Conservation (phyloP, 1,140 invertebrate species). For the Microplitis mediator region DNA sequence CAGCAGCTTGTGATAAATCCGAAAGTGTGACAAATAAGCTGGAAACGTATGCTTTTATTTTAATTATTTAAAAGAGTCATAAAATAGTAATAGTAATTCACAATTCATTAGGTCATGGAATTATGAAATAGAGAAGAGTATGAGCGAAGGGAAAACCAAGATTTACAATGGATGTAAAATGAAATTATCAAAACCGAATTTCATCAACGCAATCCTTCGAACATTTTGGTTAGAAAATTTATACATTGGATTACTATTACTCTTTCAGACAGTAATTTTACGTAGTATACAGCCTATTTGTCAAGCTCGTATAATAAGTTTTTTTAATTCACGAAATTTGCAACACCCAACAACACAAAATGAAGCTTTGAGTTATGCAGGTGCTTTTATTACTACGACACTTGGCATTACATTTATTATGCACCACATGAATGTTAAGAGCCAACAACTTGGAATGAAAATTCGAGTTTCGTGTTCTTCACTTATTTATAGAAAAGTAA, state of each 20-base stretch:
- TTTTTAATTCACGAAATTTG: conserved; percentile 54
- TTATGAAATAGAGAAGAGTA: conserved; percentile 53
- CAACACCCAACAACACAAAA: conserved; percentile 28
- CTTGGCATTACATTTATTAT: conserved; percentile 44
- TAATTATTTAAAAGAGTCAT: background rate
- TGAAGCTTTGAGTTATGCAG: conserved; percentile 53
- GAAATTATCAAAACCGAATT: conserved; percentile 50
- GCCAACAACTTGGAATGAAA: conserved; percentile 66
- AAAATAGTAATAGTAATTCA: background rate
- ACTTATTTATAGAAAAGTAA: conserved; percentile 70
- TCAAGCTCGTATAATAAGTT: conserved; percentile 63
- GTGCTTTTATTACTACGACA: conserved; percentile 47
- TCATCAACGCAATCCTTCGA: conserved; percentile 55
- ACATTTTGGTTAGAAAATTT: conserved; percentile 59
- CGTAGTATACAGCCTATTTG: conserved; percentile 61
- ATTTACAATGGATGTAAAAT: conserved; percentile 56
- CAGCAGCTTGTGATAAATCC: conserved; percentile 61
- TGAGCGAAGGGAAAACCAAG: conserved; percentile 42
- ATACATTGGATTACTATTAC: conserved; percentile 51
- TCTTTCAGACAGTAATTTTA: conserved; percentile 44
- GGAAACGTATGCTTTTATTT: conserved; percentile 56
- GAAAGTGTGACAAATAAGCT: conserved; percentile 60
- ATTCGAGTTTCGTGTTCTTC: conserved; percentile 66
- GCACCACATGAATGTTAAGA: conserved; percentile 60
- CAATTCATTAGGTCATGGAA: conserved; percentile 29